phyloP scores from a whole-genome alignment of 2,113 vertebrate species.

The Ameiurus melas region DNA sequence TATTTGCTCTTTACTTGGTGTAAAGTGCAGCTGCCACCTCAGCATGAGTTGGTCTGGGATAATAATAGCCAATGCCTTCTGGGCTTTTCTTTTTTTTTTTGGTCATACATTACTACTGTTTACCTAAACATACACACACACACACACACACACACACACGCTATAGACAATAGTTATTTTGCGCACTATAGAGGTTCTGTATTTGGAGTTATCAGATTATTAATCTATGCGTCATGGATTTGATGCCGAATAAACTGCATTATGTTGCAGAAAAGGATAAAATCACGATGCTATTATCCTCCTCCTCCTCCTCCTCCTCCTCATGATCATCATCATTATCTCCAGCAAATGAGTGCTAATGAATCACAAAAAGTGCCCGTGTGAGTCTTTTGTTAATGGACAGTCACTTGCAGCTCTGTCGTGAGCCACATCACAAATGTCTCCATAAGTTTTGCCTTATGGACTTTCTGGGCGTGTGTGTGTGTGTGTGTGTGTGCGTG shows the following conservation, averaged over 20 bases:
- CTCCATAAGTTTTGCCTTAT: neutral
- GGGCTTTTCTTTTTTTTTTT: slow-evolving; percentile 33
- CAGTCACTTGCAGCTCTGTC: slow-evolving; percentile 4
- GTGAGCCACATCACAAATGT: neutral
- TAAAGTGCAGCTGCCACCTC: slow-evolving; percentile 64
- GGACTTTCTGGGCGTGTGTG: neutral
- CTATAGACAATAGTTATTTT: neutral
- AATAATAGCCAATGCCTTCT: slow-evolving; percentile 73
- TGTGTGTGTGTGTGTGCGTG: neutral
- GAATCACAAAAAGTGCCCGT: neutral
- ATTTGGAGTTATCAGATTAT: neutral
- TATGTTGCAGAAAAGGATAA: neutral
- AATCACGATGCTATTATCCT: neutral
- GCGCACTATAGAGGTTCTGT: neutral
- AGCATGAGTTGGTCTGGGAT: slow-evolving; percentile 66
- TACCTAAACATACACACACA: slow-evolving; percentile 22
- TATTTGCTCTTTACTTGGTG: slow-evolving; percentile 62
- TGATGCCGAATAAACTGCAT: neutral
- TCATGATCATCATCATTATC: too few relatives aligned
- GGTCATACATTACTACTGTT: slow-evolving; percentile 38
- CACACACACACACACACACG: slow-evolving; percentile 21
- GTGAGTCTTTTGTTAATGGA: neutral
- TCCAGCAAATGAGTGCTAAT: neutral
- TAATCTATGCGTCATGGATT: neutral
- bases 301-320: neutral